A percentile compares a stretch with the other conserved stretches of the same genome.
Evolutionary conservation across 2,113 vertebrate genomes (phyloP).

Genomic region (Clarias macrocephalus): DNA sequence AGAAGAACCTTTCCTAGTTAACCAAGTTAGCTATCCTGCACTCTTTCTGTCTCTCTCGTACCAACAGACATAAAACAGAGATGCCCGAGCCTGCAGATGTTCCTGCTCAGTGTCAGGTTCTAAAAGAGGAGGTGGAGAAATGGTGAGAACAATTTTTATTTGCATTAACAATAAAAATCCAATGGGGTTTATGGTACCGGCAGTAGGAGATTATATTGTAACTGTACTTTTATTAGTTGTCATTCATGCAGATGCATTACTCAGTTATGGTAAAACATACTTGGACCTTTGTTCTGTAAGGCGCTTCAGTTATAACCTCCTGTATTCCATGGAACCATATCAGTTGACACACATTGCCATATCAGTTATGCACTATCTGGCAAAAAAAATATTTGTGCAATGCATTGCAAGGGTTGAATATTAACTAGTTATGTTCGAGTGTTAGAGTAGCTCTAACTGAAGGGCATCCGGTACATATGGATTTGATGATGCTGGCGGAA

Average conservation of each 20-base stretch:
- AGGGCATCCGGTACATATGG: neutral
- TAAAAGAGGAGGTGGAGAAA: conserved; percentile 52
- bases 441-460: neutral
- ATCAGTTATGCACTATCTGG: neutral
- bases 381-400: neutral
- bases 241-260: neutral
- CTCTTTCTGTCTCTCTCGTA: neutral
- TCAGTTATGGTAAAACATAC: neutral
- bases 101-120: conserved; percentile 46
- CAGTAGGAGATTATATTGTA: neutral
- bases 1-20: neutral
- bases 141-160: conserved; percentile 43
- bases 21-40: neutral
- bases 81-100: conserved; percentile 44
- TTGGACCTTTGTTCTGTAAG: neutral
- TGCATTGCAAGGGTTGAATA: neutral
- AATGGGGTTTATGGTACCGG: neutral
- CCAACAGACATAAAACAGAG: conserved; percentile 4
- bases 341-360: neutral
- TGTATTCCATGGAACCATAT: neutral
- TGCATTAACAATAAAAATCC: neutral
- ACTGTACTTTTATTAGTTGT: neutral
- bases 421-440: conserved; percentile 9
- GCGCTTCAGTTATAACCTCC: neutral
- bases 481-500: conserved; percentile 40